A percentile compares a stretch with the other conserved stretches of the same genome.
Evolutionary conservation across 1,140 invertebrate species (phyloP).

Genomic region (Anastatus disparis): DNA sequence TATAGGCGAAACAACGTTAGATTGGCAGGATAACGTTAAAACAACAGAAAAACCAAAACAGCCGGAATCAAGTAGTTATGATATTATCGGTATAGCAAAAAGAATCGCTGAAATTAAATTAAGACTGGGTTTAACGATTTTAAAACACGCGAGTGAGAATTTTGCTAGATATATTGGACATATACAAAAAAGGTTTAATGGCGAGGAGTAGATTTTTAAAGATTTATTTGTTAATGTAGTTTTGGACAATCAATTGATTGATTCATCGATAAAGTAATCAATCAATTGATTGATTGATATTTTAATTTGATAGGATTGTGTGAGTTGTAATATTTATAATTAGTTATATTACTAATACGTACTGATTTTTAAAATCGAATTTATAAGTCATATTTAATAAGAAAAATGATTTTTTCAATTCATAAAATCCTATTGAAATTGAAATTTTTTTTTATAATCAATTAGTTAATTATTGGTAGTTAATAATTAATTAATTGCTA

Average conservation of each 20-base stretch:
- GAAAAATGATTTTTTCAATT: too few relatives aligned
- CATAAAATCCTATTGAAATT: too few relatives aligned
- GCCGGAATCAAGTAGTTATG: conserved; percentile 51
- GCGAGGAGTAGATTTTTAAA: conserved; percentile 50
- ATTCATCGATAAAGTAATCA: neutral
- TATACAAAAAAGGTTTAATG: conserved; percentile 63
- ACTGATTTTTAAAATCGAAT: too few relatives aligned
- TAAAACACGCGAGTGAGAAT: conserved; percentile 66
- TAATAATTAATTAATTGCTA: too few relatives aligned
- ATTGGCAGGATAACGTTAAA: conserved; percentile 47
- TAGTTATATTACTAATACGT: too few relatives aligned
- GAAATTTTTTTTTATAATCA: too few relatives aligned
- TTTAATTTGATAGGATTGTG: conserved; percentile 13
- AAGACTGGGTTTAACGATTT: conserved; percentile 63
- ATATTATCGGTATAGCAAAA: conserved; percentile 63
- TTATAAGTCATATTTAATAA: too few relatives aligned
- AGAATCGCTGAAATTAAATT: conserved; percentile 67
- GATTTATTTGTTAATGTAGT: neutral
- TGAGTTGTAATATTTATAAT: conserved; percentile 1
- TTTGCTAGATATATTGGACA: conserved; percentile 66
- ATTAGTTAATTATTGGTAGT: too few relatives aligned
- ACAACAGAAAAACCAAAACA: conserved; percentile 47
- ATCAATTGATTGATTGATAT: neutral
- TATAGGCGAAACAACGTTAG: conserved; percentile 43
- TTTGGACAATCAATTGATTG: neutral